Conservation (phyloP, 2,888 invertebrate genomes). For the Lochmaea crataegi region DNA sequence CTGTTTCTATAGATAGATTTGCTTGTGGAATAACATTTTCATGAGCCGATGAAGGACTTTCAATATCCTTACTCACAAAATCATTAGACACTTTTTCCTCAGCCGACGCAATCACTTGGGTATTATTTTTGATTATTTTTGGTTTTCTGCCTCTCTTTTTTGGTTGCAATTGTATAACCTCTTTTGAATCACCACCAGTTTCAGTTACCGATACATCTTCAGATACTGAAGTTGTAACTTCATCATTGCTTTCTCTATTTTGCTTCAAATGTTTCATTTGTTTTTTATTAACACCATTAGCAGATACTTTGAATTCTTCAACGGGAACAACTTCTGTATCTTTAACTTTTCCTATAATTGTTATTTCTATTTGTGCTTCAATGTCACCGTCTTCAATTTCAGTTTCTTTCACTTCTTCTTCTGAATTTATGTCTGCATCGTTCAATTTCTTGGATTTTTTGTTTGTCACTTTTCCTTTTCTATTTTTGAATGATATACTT, state of each 20-base stretch:
- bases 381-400: neutral
- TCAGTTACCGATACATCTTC: neutral
- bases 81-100: neutral
- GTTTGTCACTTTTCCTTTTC: neutral
- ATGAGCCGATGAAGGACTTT: neutral
- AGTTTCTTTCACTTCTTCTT: neutral
- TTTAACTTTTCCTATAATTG: conserved; percentile 13
- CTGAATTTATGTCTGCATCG: neutral
- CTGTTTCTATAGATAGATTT: neutral
- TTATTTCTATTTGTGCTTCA: conserved; percentile 20
- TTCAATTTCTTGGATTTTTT: neutral
- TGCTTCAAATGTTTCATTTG: neutral
- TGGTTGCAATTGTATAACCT: neutral
- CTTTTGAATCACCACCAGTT: neutral
- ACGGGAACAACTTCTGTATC: neutral
- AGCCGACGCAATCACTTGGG: neutral
- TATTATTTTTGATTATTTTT: neutral
- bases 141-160: conserved; percentile 6
- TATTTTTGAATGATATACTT: no score
- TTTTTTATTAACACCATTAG: conserved; percentile 4
- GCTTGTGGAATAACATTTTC: no score
- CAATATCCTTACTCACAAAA: neutral
- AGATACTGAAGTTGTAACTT: neutral
- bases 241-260: neutral
- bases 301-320: neutral